Conservation (phyloP, 2,888 invertebrate species). For the Eristalis arbustorum region DNA sequence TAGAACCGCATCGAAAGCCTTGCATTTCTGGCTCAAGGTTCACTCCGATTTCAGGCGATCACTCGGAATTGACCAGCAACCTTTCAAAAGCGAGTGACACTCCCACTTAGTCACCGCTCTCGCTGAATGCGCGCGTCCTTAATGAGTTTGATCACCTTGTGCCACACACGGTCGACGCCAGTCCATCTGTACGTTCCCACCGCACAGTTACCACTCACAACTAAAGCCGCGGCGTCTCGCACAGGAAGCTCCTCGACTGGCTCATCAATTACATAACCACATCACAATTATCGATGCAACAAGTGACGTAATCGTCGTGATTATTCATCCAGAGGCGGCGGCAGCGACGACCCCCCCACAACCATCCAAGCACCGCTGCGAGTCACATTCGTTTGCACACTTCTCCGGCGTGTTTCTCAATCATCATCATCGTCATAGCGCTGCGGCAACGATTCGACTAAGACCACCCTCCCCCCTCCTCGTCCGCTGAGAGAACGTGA, state of each 20-base stretch:
- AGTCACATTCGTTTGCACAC: background rate
- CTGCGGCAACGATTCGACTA: background rate
- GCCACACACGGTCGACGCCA: background rate
- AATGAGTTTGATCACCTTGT: background rate
- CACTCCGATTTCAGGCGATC: background rate
- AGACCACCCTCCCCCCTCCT: background rate
- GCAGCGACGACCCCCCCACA: background rate
- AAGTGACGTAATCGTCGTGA: constrained; percentile 22
- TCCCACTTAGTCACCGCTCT: background rate
- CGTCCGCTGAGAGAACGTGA: background rate
- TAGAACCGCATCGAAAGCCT: background rate
- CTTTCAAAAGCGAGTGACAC: background rate
- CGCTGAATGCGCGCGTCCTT: background rate
- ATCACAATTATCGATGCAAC: constrained; percentile 5
- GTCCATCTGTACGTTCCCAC: background rate
- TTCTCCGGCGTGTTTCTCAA: background rate
- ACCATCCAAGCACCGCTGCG: background rate
- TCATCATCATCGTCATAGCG: background rate
- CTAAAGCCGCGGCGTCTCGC: background rate
- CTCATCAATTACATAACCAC: constrained; percentile 8
- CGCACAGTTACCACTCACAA: background rate
- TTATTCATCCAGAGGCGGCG: background rate
- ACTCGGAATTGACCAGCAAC: background rate
- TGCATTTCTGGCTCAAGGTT: background rate
- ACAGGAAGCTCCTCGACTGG: background rate